A percentile compares a stretch with the other conserved stretches of the same genome.
Evolutionary conservation across 2,888 invertebrate species (phyloP).

Genomic region (Ptycholaimellus sp.): DNA sequence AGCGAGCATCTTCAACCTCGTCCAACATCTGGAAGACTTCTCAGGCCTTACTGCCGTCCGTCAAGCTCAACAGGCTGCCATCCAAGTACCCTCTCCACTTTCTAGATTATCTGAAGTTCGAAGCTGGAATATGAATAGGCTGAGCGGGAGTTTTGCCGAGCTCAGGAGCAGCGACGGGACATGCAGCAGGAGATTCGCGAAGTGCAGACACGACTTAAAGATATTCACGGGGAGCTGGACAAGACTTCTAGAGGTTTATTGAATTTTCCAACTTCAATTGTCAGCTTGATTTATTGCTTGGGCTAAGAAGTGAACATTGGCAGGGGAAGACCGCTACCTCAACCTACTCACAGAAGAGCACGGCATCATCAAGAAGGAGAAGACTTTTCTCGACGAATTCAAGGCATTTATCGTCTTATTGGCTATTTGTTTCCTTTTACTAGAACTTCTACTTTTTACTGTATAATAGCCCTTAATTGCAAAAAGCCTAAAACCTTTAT

Average conservation of each 20-base stretch:
- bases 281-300: neutral
- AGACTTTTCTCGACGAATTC: constrained; percentile 35
- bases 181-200: constrained; percentile 38
- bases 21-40: constrained; percentile 17
- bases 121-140: neutral
- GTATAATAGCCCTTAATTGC: too few species aligned
- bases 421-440: too few species aligned
- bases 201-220: constrained; percentile 42
- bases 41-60: constrained; percentile 54
- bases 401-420: too few species aligned
- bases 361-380: constrained; percentile 33
- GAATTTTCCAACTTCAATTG: neutral
- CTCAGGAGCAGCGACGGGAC: constrained; percentile 43
- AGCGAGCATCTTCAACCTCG: constrained; percentile 1
- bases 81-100: constrained; percentile 22
- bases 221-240: constrained; percentile 49
- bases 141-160: constrained; percentile 2
- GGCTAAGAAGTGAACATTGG: neutral
- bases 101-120: neutral
- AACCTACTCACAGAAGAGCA: constrained; percentile 47
- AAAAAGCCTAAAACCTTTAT: too few species aligned
- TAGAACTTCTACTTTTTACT: too few species aligned
- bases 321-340: constrained; percentile 42
- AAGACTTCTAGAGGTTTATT: constrained; percentile 42
- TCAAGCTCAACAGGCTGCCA: constrained; percentile 46